A percentile compares a stretch with the other conserved stretches of the same genome.
Conservation (phyloP, 2,113 vertebrate species). For the Carlito syrichta region DNA sequence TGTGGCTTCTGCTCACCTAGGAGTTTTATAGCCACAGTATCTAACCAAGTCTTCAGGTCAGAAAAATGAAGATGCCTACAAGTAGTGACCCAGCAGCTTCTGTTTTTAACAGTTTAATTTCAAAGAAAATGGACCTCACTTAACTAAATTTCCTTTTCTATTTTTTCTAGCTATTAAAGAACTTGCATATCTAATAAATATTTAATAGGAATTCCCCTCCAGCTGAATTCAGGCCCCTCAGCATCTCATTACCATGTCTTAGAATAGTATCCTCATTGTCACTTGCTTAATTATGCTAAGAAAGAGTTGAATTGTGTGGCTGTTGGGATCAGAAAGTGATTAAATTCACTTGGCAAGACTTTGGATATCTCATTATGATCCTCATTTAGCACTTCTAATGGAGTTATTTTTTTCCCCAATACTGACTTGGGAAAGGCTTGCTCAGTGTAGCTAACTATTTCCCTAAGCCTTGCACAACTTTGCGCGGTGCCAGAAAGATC, state of each 20-base stretch:
- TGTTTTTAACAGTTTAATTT: conserved; percentile 80
- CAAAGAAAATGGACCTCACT: conserved; percentile 76
- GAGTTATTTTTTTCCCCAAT: conserved; percentile 76
- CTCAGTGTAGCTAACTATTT: conserved; percentile 62
- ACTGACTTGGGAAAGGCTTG: conserved; percentile 72
- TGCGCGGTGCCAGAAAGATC: conserved; percentile 44
- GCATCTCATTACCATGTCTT: conserved; percentile 87
- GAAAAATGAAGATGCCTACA: conserved; percentile 74
- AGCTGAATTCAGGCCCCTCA: conserved; percentile 83
- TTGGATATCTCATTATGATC: conserved; percentile 87
- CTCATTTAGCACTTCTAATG: conserved; percentile 88
- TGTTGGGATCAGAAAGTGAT: conserved; percentile 89
- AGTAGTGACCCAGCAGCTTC: conserved; percentile 66
- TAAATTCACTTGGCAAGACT: conserved; percentile 89
- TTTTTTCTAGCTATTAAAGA: conserved; percentile 84
- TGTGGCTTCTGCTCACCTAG: conserved; percentile 43
- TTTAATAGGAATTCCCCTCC: conserved; percentile 89
- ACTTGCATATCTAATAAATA: conserved; percentile 87
- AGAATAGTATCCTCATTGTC: conserved; percentile 88
- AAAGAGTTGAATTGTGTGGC: conserved; percentile 85
- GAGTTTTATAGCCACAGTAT: conserved; percentile 69
- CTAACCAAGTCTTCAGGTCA: conserved; percentile 71
- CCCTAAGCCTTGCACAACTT: conserved; percentile 59
- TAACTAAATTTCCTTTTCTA: conserved; percentile 80
- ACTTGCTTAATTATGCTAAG: conserved; percentile 90